Evolutionary conservation across 2,888 invertebrate genomes (phyloP).

Genomic region (Eilema depressum): DNA sequence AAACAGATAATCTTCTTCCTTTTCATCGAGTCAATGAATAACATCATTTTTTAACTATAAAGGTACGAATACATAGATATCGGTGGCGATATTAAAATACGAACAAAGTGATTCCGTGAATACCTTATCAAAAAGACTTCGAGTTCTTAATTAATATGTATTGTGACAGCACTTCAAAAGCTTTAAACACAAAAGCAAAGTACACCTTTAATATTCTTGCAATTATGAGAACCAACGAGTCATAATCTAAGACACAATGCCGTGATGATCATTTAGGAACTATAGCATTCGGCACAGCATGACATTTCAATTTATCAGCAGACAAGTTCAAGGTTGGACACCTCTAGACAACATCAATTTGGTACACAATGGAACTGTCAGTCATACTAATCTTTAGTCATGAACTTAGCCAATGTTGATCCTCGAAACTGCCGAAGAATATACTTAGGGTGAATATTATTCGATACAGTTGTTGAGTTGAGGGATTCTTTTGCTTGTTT

Average conservation of each 20-base stretch:
- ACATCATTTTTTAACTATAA: no score
- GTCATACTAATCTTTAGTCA: conserved; percentile 24
- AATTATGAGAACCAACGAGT: background rate
- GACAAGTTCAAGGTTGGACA: conserved; percentile 45
- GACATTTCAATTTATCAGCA: conserved; percentile 32
- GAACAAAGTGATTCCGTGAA: background rate
- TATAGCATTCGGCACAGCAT: conserved; percentile 20
- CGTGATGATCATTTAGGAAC: conserved; percentile 5
- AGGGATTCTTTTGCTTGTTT: no score
- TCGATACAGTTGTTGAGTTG: background rate
- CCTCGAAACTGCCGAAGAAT: background rate
- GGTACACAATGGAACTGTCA: conserved; percentile 25
- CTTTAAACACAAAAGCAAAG: background rate
- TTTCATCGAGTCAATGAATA: no score
- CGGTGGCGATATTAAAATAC: background rate
- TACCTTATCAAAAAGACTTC: background rate
- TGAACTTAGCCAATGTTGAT: background rate
- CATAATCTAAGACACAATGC: background rate
- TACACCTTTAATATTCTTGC: background rate
- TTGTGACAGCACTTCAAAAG: conserved; percentile 1
- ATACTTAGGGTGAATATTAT: background rate
- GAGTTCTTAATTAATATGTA: background rate
- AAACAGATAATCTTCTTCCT: no score
- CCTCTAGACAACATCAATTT: conserved; percentile 27
- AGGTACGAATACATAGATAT: background rate